Evolutionary conservation across 2,113 vertebrate genomes (phyloP).

Genomic region (Mesembrinibis cayennensis): DNA sequence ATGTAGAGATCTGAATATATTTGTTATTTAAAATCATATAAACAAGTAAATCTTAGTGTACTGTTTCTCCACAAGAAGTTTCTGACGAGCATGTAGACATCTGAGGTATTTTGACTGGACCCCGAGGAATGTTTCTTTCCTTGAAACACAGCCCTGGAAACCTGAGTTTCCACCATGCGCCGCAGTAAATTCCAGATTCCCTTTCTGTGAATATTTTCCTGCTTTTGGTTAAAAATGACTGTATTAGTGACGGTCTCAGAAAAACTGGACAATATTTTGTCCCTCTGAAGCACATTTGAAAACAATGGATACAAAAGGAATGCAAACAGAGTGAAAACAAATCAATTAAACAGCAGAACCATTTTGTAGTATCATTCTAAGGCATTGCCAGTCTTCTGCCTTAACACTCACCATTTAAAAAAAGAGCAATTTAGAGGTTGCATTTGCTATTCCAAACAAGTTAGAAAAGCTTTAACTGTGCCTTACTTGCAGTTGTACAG

Average conservation of each 20-base stretch:
- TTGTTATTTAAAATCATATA: not conserved
- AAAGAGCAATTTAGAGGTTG: not conserved
- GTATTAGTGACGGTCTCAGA: not conserved
- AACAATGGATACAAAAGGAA: not conserved
- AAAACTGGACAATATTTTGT: not conserved
- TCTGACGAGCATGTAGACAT: not conserved
- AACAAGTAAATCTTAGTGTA: not conserved
- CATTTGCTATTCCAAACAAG: not conserved
- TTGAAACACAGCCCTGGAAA: not conserved
- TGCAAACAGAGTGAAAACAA: conserved; percentile 12
- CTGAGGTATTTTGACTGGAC: conserved; percentile 21
- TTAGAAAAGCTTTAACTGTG: not conserved
- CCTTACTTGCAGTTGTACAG: not conserved
- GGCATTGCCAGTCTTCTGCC: not conserved
- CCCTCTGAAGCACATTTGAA: not conserved
- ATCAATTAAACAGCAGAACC: not conserved
- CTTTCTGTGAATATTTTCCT: not conserved
- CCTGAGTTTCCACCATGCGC: not conserved
- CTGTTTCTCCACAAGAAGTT: not conserved
- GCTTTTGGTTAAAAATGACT: not conserved
- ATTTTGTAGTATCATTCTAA: not conserved
- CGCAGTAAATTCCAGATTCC: not conserved
- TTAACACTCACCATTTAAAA: not conserved
- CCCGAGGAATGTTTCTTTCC: not conserved
- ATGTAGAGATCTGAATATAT: not conserved